These are phyloP conservation scores for Drosophila seclusa DNA, from an alignment of 2,888 invertebrate species.

Conservation along the genomic window DNA sequence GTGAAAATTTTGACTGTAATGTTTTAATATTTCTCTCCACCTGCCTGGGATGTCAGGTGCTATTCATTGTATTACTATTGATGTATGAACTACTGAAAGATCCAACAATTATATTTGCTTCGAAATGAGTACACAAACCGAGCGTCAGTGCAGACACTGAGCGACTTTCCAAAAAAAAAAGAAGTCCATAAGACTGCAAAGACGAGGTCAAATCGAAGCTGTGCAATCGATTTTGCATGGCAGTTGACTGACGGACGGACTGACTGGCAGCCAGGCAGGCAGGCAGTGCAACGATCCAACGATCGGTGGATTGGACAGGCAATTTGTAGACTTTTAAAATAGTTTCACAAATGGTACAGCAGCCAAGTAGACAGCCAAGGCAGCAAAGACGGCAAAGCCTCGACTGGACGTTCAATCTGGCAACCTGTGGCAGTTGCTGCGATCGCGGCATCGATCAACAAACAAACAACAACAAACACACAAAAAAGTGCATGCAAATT, in stretches of 20 bases:
- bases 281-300: slow-evolving; percentile 16
- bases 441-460: slow-evolving; percentile 49
- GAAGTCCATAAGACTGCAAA: slow-evolving; percentile 19
- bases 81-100: slow-evolving; percentile 30
- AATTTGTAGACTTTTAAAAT: slow-evolving; percentile 80
- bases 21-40: not conserved
- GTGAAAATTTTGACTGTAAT: not conserved
- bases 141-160: slow-evolving; percentile 20
- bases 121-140: slow-evolving; percentile 35
- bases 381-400: slow-evolving; percentile 4
- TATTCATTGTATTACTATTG: slow-evolving; percentile 17
- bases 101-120: slow-evolving; percentile 56
- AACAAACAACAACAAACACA: slow-evolving; percentile 26
- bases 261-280: slow-evolving; percentile 48
- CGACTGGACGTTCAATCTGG: slow-evolving; percentile 29
- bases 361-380: slow-evolving; percentile 9
- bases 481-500: slow-evolving; percentile 75
- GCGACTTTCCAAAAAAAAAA: slow-evolving; percentile 63
- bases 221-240: slow-evolving; percentile 69
- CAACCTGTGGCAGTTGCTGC: slow-evolving; percentile 61
- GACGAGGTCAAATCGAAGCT: slow-evolving; percentile 69
- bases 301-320: slow-evolving; percentile 72
- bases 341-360: slow-evolving; percentile 64
- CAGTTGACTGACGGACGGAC: slow-evolving; percentile 65
- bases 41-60: slow-evolving; percentile 4